These are phyloP conservation scores for Gnathochromis pfefferi DNA, from an alignment of 2,113 vertebrate genomes.

Conservation along the genomic window DNA sequence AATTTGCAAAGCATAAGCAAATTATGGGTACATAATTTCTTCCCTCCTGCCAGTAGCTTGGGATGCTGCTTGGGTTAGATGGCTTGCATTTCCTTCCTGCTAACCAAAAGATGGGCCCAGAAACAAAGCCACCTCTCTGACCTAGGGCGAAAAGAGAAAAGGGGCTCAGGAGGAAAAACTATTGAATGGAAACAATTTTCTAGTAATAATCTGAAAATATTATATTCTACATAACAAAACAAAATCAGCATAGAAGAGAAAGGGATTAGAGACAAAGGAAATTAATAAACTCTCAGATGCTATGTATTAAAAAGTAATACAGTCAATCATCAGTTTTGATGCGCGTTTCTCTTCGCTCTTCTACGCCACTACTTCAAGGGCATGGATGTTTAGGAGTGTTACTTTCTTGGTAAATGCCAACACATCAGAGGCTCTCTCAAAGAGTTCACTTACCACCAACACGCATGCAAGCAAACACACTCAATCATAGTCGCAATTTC, in stretches of 20 bases:
- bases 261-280: neutral
- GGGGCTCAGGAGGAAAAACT: neutral
- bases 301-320: neutral
- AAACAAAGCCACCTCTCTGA: neutral
- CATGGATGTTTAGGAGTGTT: neutral
- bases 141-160: neutral
- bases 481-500: slow-evolving; percentile 44
- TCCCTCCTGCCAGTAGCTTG: slow-evolving; percentile 17
- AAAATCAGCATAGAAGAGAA: neutral
- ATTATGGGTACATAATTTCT: slow-evolving; percentile 29
- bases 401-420: slow-evolving; percentile 5
- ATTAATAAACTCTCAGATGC: neutral
- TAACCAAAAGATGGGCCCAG: neutral
- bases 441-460: slow-evolving; percentile 16
- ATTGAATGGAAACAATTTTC: neutral
- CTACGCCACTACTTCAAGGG: slow-evolving; percentile 9
- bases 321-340: neutral
- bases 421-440: slow-evolving; percentile 10
- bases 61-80: slow-evolving; percentile 22
- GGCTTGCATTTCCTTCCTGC: slow-evolving; percentile 7
- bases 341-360: neutral
- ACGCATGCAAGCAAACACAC: slow-evolving; percentile 21
- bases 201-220: neutral
- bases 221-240: neutral
- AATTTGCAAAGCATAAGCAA: slow-evolving; percentile 48